Evolutionary conservation across 2,797 vertebrate genomes (phyloP).

Genomic region (Alcedo quadribrachys): DNA sequence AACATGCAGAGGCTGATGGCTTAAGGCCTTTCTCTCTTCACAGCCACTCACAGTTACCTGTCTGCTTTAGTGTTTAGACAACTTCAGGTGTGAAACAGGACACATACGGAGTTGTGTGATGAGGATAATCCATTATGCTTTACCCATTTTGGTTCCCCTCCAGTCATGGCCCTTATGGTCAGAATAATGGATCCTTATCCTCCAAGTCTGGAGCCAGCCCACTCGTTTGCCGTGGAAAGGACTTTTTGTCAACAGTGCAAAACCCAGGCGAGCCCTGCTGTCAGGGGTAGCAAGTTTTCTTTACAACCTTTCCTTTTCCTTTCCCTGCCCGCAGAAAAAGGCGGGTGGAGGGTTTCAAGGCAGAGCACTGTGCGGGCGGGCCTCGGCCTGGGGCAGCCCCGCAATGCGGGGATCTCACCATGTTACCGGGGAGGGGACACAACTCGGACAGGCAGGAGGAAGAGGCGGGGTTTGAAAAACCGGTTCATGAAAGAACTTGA

Average conservation of each 20-base stretch:
- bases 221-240: conserved; percentile 81
- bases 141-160: conserved; percentile 12
- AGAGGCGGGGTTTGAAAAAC: too few species aligned
- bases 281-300: too few species aligned
- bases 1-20: neutral
- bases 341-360: too few species aligned
- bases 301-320: too few species aligned
- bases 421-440: too few species aligned
- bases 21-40: neutral
- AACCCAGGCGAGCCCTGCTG: conserved; percentile 80
- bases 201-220: conserved; percentile 85
- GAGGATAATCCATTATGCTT: neutral
- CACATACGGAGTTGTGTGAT: neutral
- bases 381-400: too few species aligned
- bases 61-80: neutral
- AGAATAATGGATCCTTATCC: conserved; percentile 78
- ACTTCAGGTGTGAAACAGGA: neutral
- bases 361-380: too few species aligned
- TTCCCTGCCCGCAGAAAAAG: too few species aligned
- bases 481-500: too few species aligned
- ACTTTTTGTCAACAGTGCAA: conserved; percentile 84
- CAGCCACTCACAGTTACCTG: neutral
- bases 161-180: conserved; percentile 83
- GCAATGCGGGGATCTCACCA: too few species aligned
- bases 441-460: too few species aligned